Evolutionary conservation across 2,113 vertebrate genomes (phyloP), one percentile per base, ranked within the genome.

Genomic region (Agelaius tricolor): DNA sequence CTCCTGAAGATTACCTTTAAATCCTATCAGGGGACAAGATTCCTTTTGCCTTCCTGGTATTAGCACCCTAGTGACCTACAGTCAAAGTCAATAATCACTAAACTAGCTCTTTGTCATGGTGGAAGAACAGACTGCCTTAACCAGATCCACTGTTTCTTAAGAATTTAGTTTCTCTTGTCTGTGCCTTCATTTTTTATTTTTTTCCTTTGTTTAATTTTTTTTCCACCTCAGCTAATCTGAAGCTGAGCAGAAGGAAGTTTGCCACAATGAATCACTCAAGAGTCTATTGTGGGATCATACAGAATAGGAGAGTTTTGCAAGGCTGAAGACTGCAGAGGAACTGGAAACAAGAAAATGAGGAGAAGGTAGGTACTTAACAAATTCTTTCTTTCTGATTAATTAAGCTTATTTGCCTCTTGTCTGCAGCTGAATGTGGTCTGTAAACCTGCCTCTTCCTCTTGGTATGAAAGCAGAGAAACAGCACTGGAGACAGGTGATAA

Each of bases 21-120:
- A 96, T 97, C 93, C 94, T 94, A 95, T 96, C 91, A 96, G 76
- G 68, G 73, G 69, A 80, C 80, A 84, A 67, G 66, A 84, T 74
- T 82, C 77, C 68, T 91, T 94, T 87, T 92, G 94, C 93, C 65
- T 75, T 94, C 57, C 65, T 91, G 82, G 76, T 44, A n/a, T 93
- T 78, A 94, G 31, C 79, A 90, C 49, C 89, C 55, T 43, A 52
- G 46, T 93, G 85, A 90, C 84, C 76, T 82, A 49, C 16, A 68
- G 67, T 75, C 76, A 90, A 94, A 91, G 73, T 77, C 54, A 84
- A 47, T 39, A 96, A 71, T 87, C 80, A 79, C 62, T 69, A 74
- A 82, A 80, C n/a, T 73, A 72, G 69, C 49, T 87, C 49, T 58
- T 31, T 58, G 52, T 61, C 52, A 37, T 63, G 68, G 47, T 69